A percentile compares a stretch with the other conserved stretches of the same genome.
Conservation (phyloP, 2,888 invertebrate genomes). For the Pollenia labialis region DNA sequence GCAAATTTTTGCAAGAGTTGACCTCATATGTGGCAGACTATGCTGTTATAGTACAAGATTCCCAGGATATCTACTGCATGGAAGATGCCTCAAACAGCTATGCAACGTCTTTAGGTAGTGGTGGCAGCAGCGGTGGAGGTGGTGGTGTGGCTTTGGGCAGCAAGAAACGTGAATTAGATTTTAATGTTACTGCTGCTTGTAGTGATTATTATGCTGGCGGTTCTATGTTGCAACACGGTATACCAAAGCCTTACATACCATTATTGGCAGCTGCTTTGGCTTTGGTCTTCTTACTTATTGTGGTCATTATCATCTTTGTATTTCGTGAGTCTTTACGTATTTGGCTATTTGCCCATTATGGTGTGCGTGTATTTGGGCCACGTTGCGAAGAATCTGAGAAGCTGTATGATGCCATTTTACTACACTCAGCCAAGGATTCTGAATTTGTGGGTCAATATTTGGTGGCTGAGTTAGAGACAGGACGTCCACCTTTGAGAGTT, state of each 20-base stretch:
- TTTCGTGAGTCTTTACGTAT: slow-evolving; percentile 93
- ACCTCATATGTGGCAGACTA: slow-evolving; percentile 93
- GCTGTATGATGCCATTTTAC: slow-evolving; percentile 95
- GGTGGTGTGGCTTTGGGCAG: slow-evolving; percentile 83
- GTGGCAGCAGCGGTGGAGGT: slow-evolving; percentile 71
- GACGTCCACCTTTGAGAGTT: slow-evolving; percentile 89
- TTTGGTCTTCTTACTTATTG: slow-evolving; percentile 90
- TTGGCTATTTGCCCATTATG: slow-evolving; percentile 94
- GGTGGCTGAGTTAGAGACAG: slow-evolving; percentile 93
- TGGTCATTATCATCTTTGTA: slow-evolving; percentile 91
- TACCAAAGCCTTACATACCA: slow-evolving; percentile 92
- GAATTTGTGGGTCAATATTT: slow-evolving; percentile 93
- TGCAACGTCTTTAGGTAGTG: slow-evolving; percentile 11
- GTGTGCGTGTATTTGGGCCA: slow-evolving; percentile 91
- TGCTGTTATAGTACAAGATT: slow-evolving; percentile 91
- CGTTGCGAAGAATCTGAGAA: slow-evolving; percentile 93
- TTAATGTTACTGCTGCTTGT: slow-evolving; percentile 90
- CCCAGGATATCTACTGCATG: slow-evolving; percentile 92
- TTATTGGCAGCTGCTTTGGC: slow-evolving; percentile 92
- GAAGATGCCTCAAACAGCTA: slow-evolving; percentile 82
- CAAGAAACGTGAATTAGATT: slow-evolving; percentile 90
- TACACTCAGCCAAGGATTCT: slow-evolving; percentile 96
- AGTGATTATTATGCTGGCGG: slow-evolving; percentile 94
- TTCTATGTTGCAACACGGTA: slow-evolving; percentile 91
- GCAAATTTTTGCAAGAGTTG: slow-evolving; percentile 93